A percentile compares a stretch with the other conserved stretches of the same genome.
Evolutionary conservation across 2,888 invertebrate species (phyloP).

Genomic region (Laspeyria flexula): DNA sequence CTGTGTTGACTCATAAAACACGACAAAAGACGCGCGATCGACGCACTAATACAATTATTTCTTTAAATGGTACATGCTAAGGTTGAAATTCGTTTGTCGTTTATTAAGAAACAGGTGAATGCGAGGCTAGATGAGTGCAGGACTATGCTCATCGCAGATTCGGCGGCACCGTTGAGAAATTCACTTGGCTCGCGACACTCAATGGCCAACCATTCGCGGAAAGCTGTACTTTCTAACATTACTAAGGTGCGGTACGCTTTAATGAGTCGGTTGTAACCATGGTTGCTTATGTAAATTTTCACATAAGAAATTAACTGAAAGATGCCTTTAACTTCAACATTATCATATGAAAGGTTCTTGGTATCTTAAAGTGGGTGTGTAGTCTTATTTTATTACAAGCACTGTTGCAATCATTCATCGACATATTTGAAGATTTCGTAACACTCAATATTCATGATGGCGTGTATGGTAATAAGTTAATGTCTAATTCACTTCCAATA

Average conservation of each 20-base stretch:
- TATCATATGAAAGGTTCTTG: conserved; percentile 43
- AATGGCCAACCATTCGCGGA: conserved; percentile 61
- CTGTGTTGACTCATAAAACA: conserved; percentile 73
- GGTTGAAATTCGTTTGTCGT: conserved; percentile 45
- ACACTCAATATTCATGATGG: conserved; percentile 26
- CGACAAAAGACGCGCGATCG: conserved; percentile 50
- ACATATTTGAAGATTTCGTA: conserved; percentile 24
- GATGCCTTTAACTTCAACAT: conserved; percentile 41
- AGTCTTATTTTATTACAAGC: conserved; percentile 25
- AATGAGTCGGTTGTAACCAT: conserved; percentile 49
- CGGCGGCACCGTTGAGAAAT: conserved; percentile 61
- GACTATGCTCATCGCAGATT: conserved; percentile 65
- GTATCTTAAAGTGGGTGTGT: conserved; percentile 43
- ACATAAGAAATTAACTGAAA: conserved; percentile 48
- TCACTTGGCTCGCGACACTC: conserved; percentile 61
- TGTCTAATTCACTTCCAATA: conserved; percentile 17
- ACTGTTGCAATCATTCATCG: conserved; percentile 36
- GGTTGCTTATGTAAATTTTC: conserved; percentile 44
- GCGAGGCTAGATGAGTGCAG: conserved; percentile 57
- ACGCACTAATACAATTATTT: conserved; percentile 35
- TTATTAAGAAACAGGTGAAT: conserved; percentile 35
- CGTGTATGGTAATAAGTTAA: conserved; percentile 9
- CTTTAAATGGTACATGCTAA: conserved; percentile 42
- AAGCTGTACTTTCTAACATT: conserved; percentile 71
- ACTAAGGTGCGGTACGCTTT: conserved; percentile 47